Percentiles rank a stretch among this genome's conserved stretches.
These are phyloP conservation scores for Teleogryllus oceanicus DNA, from an alignment of 2,888 invertebrate genomes.

Conservation along the genomic window DNA sequence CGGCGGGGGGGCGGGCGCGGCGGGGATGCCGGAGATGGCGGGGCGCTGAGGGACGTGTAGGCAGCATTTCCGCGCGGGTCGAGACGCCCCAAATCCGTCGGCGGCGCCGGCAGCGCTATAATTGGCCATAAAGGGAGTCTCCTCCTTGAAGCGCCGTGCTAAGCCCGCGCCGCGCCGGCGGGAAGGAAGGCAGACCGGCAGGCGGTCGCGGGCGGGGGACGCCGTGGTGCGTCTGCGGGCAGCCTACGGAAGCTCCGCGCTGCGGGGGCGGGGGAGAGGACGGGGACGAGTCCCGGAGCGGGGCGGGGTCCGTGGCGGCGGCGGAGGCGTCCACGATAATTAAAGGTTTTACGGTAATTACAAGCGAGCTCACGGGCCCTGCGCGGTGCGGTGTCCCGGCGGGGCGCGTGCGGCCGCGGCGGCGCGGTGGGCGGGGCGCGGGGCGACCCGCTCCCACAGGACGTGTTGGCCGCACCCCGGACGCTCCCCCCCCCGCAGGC, in stretches of 20 bases:
- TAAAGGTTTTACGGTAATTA: constrained; percentile 18
- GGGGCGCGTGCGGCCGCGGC: neutral
- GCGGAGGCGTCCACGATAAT: neutral
- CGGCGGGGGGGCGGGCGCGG: no score
- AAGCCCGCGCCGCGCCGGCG: neutral
- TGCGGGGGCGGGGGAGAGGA: neutral
- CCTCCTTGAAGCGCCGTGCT: neutral
- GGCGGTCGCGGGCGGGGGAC: neutral
- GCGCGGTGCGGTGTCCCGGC: neutral
- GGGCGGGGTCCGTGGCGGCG: neutral
- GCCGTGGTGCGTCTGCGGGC: no score
- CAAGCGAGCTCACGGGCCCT: neutral
- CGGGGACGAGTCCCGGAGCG: neutral
- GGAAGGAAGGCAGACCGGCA: neutral
- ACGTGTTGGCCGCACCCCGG: neutral
- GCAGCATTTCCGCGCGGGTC: neutral
- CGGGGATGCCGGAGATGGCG: neutral
- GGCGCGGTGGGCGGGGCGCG: neutral
- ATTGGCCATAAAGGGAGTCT: constrained; percentile 6
- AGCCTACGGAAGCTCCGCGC: no score
- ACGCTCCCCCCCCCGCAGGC: neutral
- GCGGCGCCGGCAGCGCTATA: neutral
- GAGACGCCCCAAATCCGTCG: neutral
- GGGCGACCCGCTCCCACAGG: neutral
- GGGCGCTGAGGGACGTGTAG: neutral